Evolutionary conservation across 2,888 invertebrate species (phyloP).

Genomic region (Emmelina monodactyla): DNA sequence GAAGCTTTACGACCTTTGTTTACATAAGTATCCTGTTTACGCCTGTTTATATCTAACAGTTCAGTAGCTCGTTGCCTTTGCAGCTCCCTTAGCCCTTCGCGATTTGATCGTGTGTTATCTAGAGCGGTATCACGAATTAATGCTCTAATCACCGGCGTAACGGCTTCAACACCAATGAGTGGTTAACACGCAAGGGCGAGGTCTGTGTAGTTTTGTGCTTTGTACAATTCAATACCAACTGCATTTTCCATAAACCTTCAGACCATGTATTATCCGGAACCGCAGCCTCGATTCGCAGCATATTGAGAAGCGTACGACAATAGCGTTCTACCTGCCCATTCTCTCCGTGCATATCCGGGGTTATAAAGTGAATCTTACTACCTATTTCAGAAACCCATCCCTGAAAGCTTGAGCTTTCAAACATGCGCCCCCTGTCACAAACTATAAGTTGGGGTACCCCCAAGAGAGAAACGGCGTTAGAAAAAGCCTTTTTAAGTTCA

Average conservation of each 20-base stretch:
- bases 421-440: neutral
- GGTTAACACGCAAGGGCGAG: neutral
- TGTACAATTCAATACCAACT: conserved; percentile 1
- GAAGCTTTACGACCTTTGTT: neutral
- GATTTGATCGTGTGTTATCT: neutral
- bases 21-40: neutral
- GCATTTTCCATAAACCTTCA: conserved; percentile 1
- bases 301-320: conserved; percentile 4
- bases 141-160: neutral
- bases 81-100: neutral
- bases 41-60: neutral
- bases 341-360: conserved; percentile 4
- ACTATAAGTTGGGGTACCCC: neutral
- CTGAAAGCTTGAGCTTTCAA: neutral
- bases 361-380: neutral
- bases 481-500: neutral
- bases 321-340: conserved; percentile 7
- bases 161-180: neutral
- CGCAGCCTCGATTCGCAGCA: conserved; percentile 2
- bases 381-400: neutral
- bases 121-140: neutral
- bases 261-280: neutral
- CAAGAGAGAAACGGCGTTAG: neutral
- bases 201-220: neutral
- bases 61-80: neutral